These are phyloP conservation scores for Lasius fuliginosus DNA, from an alignment of 2,888 invertebrate species.

Conservation along the genomic window DNA sequence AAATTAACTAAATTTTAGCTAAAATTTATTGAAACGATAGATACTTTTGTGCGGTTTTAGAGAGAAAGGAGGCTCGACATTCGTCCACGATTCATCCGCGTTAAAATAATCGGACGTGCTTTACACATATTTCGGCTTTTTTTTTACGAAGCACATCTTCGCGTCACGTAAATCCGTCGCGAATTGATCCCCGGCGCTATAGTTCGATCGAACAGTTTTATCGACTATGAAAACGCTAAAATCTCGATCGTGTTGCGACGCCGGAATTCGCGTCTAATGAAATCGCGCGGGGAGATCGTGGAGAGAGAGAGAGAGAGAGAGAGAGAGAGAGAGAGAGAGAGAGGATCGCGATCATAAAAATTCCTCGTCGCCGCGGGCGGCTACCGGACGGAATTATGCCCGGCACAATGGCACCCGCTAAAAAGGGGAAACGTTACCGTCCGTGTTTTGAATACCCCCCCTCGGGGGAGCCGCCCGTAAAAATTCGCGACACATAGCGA, in stretches of 20 bases:
- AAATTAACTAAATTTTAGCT: neutral
- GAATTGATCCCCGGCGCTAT: constrained; percentile 34
- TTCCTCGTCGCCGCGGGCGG: constrained; percentile 15
- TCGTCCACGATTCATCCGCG: neutral
- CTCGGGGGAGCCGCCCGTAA: neutral
- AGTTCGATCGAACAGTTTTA: constrained; percentile 51
- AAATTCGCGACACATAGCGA: constrained; percentile 32
- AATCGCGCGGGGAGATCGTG: constrained; percentile 5
- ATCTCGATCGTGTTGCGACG: constrained; percentile 45
- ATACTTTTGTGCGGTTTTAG: neutral
- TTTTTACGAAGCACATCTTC: constrained; percentile 42
- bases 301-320: too few species aligned
- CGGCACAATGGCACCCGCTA: constrained; percentile 17
- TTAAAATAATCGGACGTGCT: constrained; percentile 46
- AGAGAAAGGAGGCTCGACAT: neutral
- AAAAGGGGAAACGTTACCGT: constrained; percentile 10
- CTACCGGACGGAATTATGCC: constrained; percentile 22
- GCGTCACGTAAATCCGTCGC: constrained; percentile 55
- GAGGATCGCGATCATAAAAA: constrained; percentile 32
- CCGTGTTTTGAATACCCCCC: constrained; percentile 43
- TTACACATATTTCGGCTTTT: constrained; percentile 56
- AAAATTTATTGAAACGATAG: neutral
- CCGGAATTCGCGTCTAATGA: constrained; percentile 55
- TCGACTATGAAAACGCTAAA: constrained; percentile 58
- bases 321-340: neutral